Evolutionary conservation across 2,113 vertebrate genomes (phyloP).

Genomic region (Gymnobelideus leadbeateri): DNA sequence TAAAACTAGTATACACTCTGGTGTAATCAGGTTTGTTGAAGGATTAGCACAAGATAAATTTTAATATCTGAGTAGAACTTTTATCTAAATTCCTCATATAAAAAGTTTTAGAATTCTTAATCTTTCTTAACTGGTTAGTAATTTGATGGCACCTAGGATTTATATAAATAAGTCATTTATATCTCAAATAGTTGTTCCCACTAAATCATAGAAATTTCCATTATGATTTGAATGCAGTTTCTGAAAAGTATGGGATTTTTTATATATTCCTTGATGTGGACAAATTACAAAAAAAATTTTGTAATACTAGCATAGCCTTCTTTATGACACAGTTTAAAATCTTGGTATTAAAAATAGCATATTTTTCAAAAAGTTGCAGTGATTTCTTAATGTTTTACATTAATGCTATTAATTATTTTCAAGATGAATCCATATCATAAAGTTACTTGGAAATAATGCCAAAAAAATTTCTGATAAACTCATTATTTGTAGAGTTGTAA

Average conservation of each 20-base stretch:
- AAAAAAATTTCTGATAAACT: not conserved
- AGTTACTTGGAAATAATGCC: constrained; percentile 11
- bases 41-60: not conserved
- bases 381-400: constrained; percentile 46
- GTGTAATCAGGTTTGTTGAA: not conserved
- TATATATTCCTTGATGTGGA: constrained; percentile 27
- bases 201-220: not conserved
- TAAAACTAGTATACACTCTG: not conserved
- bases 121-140: not conserved
- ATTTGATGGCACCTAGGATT: not conserved
- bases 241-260: constrained; percentile 27
- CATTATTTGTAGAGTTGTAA: constrained; percentile 25
- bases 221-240: constrained; percentile 16
- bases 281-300: constrained; percentile 53
- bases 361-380: constrained; percentile 51
- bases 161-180: not conserved
- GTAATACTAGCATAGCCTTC: not conserved
- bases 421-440: constrained; percentile 33
- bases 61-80: not conserved
- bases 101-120: not conserved
- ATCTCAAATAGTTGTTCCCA: not conserved
- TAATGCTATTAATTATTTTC: constrained; percentile 38
- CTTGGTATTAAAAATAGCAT: constrained; percentile 33
- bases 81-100: not conserved
- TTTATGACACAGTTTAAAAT: constrained; percentile 40